Evolutionary conservation across 2,797 vertebrate genomes (phyloP), one percentile per base, ranked within the genome.

Genomic region (Parauchenoglanis ngamensis): DNA sequence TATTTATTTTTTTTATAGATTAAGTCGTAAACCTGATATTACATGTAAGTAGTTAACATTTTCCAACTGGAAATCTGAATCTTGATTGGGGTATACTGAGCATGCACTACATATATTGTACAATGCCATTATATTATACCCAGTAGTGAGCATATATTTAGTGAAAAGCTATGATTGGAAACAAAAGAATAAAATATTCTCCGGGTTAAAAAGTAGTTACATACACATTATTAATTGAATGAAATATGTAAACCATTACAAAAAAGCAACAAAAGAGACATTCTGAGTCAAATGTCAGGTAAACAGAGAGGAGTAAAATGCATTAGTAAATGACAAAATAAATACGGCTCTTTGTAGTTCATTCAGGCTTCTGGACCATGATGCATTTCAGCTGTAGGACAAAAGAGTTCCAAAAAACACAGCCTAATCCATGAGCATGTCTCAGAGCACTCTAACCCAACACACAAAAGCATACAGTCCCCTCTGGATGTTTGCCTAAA

Each of bases 401-500:
- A 65, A 65, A 65, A 65, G 19, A 44, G 11, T 57, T 21, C n/a
- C 2, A 57, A 44, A 61, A 80, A 80, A 25, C 17, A 78, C 17
- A 56, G 21, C 17, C 76, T 78, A 78, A 78, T 78, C 52, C 76
- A 59, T 23, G 25, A 65, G 59, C 44, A 49, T 31, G 44, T 82
- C 25, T 28, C 61, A 19, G 23, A 49, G 40, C 25, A 65, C 3
- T 46, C 40, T 15, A 82, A 28, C 7, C 15, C 25, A 49, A 49
- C 46, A 75, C 72, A 80, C n/a, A 75, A 75, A 85, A 65, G 77
- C 57, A 82, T 68, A 7, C 13, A 57, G 54, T 78, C 85, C 46
- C 72, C 72, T 86, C 87, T 83, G 73, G 79, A 83, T 56, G 31
- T 70, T 83, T 88, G 87, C 84, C 87, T 88, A 54, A 52, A 83